Conservation (phyloP, 2,797 vertebrate species). For the Perodicticus potto region DNA sequence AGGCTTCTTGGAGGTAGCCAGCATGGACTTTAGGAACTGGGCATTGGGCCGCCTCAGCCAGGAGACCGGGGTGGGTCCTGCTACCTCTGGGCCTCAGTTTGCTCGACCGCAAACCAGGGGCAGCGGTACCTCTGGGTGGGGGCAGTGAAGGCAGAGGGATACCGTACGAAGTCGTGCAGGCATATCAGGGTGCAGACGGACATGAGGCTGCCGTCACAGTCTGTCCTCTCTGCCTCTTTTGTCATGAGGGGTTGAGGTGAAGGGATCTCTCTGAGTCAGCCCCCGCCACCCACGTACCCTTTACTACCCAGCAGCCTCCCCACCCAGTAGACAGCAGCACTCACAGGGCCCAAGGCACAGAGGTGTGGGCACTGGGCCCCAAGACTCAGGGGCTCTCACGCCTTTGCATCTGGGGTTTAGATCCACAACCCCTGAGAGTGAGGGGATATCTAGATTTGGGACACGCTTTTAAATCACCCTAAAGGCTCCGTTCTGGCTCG, state of each 20-base stretch:
- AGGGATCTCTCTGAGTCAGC: not conserved
- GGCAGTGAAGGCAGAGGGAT: not conserved
- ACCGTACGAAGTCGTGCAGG: not conserved
- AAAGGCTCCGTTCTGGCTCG: not conserved
- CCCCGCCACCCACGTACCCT: too few species aligned
- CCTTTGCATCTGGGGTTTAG: not conserved
- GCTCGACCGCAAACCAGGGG: not conserved
- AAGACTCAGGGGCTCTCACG: not conserved
- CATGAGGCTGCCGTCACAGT: fast-evolving
- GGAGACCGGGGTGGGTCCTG: not conserved
- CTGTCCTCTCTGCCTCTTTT: not conserved
- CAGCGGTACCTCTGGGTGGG: fast-evolving
- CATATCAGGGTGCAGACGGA: too few species aligned
- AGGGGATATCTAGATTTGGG: not conserved
- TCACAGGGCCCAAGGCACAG: too few species aligned
- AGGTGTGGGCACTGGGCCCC: fast-evolving
- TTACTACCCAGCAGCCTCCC: too few species aligned
- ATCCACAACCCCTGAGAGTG: fast-evolving
- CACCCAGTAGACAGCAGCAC: fast-evolving
- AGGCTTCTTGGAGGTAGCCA: fast-evolving
- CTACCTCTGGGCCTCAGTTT: not conserved
- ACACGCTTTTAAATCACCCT: fast-evolving
- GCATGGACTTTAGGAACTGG: not conserved
- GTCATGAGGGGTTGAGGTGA: not conserved
- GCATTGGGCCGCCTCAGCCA: not conserved